phyloP scores from a whole-genome alignment of 2,797 vertebrate genomes.

The Nannoperca obscura region DNA sequence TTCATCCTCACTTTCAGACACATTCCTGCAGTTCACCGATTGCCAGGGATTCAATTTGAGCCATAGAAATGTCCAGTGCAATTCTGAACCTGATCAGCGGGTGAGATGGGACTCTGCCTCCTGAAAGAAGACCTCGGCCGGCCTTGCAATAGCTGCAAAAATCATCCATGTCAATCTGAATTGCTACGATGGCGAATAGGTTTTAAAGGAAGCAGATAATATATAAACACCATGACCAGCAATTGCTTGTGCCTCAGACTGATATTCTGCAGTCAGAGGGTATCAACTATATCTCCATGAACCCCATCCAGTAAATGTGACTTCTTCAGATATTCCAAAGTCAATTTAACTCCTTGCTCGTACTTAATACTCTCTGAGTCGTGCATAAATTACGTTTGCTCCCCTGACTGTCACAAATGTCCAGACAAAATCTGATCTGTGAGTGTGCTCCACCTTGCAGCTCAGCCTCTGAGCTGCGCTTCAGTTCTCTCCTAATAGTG shows the following conservation, averaged over 20 bases:
- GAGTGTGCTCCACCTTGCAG: conserved; percentile 23
- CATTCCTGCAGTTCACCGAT: conserved; percentile 79
- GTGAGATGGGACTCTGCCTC: conserved; percentile 67
- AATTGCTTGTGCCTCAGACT: conserved; percentile 47
- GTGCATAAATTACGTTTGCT: conserved; percentile 52
- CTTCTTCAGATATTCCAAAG: conserved; percentile 32
- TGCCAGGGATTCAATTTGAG: conserved; percentile 83
- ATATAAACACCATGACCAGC: conserved; percentile 60
- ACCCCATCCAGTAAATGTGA: conserved; percentile 23
- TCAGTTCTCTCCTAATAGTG: conserved; percentile 39
- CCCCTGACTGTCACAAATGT: conserved; percentile 45
- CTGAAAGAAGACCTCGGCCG: conserved; percentile 68
- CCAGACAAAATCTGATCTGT: conserved; percentile 51
- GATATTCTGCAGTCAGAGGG: conserved; percentile 33
- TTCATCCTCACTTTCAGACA: conserved; percentile 70
- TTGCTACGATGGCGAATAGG: conserved; percentile 52
- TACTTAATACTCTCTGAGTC: conserved; percentile 15
- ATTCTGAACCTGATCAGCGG: conserved; percentile 71
- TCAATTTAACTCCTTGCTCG: conserved; percentile 34
- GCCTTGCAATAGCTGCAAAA: conserved; percentile 63
- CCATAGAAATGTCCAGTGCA: conserved; percentile 69
- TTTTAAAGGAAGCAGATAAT: conserved; percentile 68
- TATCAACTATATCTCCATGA: conserved; percentile 37
- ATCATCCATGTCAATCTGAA: conserved; percentile 81
- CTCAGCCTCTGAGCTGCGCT: conserved; percentile 32